Base-by-base conservation (phyloP, 2,113 vertebrate genomes). In the Platysternon megacephalum region DNA sequence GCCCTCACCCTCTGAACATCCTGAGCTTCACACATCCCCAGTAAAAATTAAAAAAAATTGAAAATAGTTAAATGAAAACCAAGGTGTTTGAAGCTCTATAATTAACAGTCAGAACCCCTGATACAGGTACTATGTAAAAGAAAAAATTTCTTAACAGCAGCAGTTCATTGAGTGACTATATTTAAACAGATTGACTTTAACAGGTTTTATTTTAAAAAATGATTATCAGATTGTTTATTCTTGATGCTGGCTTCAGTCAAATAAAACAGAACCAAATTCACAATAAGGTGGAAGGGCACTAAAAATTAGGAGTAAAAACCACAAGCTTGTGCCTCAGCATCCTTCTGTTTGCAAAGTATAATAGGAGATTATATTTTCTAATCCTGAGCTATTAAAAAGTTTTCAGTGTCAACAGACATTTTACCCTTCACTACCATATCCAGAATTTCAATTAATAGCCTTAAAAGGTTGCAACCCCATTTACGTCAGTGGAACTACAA, bases 391-490 rank as follows among this genome's bases (percentile, higher is more conserved):
- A 28, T 14, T 28, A 78, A 78, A 76, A 76, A 76, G 35, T 72
- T 39, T 72, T 72, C 65, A 10, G 11, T 78, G 24, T 78, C 42
- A 78, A 46, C 42, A 78, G 42, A 78, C 6, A 11, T 28, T 53
- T 39, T 39, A 29, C 72, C 28, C 86, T 92, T 32, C 39, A 65
- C 61, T 89, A 48, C 39, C 52, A 79, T 76, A 83, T 51, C 5
- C 0, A 90, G 42, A 85, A 91, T 85, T 90, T 79, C 58, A 91
- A 65, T 82, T 87, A 51, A 68, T 87, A 32, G 49, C 28, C 79
- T 39, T 56, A 81, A 95, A 91, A 82, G 44, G 11, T 29, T 21
- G 39, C 0, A 3, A 84, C 1, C 81, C 52, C 65, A 56, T 81
- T 85, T 90, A 53, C 32, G 53, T 58, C 49, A 55, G 61, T 68